Percentiles rank a stretch among this genome's conserved stretches.
Evolutionary conservation across 2,113 vertebrate genomes (phyloP).

Genomic region (Ranitomeya imitator): DNA sequence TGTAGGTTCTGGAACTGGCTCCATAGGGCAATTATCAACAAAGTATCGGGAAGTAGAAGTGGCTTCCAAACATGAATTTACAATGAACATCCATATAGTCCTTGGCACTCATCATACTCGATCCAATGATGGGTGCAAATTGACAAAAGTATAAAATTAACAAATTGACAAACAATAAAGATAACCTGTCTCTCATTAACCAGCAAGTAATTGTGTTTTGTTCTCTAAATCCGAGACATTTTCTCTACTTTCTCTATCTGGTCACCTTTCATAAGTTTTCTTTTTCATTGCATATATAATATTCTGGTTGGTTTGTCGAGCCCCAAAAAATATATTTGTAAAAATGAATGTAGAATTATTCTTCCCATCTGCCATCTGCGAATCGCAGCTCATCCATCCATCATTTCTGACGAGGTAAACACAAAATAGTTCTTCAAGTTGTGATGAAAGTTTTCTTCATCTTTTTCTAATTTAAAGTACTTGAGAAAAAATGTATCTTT

Average conservation of each 20-base stretch:
- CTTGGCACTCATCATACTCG: neutral
- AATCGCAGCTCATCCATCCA: neutral
- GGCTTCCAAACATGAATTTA: no score
- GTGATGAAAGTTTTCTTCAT: neutral
- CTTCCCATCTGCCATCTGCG: slow-evolving; percentile 1
- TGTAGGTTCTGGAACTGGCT: no score
- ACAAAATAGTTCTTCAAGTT: neutral
- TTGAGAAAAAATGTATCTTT: no score
- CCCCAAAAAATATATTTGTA: neutral
- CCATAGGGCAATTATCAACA: no score
- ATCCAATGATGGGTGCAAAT: neutral
- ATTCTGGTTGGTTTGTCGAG: neutral
- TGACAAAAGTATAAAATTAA: neutral
- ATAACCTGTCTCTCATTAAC: neutral
- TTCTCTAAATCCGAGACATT: neutral
- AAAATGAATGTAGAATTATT: neutral
- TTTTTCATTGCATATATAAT: neutral
- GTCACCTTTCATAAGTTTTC: neutral
- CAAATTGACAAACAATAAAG: no score
- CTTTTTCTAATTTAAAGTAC: neutral
- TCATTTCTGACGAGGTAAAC: neutral
- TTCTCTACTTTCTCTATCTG: neutral
- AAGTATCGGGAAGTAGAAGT: no score
- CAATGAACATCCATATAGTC: no score
- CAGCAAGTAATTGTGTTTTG: neutral